Conservation (phyloP, 2,797 vertebrate genomes). For the Dryobates pubescens region DNA sequence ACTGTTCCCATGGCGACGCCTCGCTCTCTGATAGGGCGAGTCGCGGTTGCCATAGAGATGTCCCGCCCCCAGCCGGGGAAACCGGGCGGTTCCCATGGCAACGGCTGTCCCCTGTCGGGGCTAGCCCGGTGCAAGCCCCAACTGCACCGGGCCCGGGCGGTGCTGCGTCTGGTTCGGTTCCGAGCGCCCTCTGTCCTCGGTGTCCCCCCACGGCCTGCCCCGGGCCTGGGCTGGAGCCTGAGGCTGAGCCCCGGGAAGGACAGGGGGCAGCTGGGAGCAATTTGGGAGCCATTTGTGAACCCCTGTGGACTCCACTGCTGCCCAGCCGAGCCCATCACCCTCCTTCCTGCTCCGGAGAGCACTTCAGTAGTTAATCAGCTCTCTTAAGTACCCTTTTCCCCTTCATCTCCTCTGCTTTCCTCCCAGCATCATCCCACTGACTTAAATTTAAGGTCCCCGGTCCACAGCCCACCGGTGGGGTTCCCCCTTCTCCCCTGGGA, state of each 20-base stretch:
- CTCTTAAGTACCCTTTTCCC: not conserved
- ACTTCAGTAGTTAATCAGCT: not conserved
- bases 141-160: not conserved
- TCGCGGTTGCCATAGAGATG: no score
- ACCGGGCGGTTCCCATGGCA: not conserved
- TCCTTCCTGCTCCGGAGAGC: not conserved
- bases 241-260: not conserved
- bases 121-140: not conserved
- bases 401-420: no score
- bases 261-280: no score
- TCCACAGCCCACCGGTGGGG: not conserved
- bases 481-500: not conserved
- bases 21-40: no score
- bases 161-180: not conserved
- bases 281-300: no score
- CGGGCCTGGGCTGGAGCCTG: not conserved
- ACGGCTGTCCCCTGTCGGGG: not conserved
- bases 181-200: not conserved
- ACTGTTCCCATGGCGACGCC: not conserved
- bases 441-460: no score
- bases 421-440: rapidly evolving
- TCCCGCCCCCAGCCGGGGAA: no score
- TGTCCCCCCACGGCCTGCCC: no score
- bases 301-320: no score
- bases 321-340: not conserved